A percentile compares a stretch with the other conserved stretches of the same genome.
These are phyloP conservation scores for Astropecten irregularis DNA, from an alignment of 53 echinoderm and acorn worm genomes.

Conservation along the genomic window DNA sequence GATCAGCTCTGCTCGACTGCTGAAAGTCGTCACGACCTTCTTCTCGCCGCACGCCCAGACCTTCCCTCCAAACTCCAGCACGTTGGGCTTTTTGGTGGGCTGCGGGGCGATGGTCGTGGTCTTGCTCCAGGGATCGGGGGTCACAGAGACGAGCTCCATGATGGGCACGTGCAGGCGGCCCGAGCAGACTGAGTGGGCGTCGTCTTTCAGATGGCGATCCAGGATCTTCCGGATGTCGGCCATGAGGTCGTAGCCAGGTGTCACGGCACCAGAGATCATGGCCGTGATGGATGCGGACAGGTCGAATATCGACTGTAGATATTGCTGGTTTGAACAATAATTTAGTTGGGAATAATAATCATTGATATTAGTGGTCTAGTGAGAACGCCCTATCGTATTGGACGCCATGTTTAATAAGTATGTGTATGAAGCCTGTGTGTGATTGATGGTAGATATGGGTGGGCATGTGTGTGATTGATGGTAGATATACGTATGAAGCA, in stretches of 20 bases:
- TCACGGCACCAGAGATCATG: constrained; percentile 60
- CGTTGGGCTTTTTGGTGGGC: constrained; percentile 32
- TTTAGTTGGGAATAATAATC: background rate
- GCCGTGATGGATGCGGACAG: constrained; percentile 55
- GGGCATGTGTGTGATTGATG: too few relatives aligned
- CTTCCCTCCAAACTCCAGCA: constrained; percentile 42
- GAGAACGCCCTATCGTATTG: background rate
- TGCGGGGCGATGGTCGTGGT: constrained; percentile 10
- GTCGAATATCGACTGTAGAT: constrained; percentile 53
- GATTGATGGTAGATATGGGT: too few relatives aligned
- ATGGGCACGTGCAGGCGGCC: constrained; percentile 61
- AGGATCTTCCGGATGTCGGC: constrained; percentile 65
- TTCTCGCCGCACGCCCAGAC: constrained; percentile 53
- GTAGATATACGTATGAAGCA: too few relatives aligned
- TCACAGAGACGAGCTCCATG: constrained; percentile 58
- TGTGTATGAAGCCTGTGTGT: too few relatives aligned
- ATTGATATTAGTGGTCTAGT: background rate
- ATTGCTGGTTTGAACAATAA: constrained; percentile 18
- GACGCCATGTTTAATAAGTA: background rate
- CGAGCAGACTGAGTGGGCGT: constrained; percentile 49
- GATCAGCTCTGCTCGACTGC: constrained; percentile 43
- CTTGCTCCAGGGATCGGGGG: constrained; percentile 27
- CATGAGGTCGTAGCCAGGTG: constrained; percentile 70
- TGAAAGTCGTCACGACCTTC: constrained; percentile 52
- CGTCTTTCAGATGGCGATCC: constrained; percentile 34